Base-by-base conservation (phyloP, 1,140 invertebrate species). In the Anastrepha obliqua region DNA sequence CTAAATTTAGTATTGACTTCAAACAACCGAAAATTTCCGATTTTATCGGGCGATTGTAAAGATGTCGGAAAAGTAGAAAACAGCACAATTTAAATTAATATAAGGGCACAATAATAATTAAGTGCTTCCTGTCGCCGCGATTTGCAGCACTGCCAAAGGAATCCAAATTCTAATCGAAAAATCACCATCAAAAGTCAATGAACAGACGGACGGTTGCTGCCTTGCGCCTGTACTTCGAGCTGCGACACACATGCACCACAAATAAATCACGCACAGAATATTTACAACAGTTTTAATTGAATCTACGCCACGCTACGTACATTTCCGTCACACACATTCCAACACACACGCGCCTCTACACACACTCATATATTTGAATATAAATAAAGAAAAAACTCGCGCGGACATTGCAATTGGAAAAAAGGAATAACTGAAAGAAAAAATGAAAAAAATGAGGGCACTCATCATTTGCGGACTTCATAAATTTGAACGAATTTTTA, bases 401-500 rank as follows among this genome's bases (percentile, higher is more conserved):
- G 42, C 47, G 47, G 17, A 11, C 17, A 51, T 58, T 55, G 47
- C 74, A 81, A 81, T 81, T 81, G 74, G 44, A 17, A 39, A 81
- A 81, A 81, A 81, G 13, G 67, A 8, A 20, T 55, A 55, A 6
- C 67, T 20, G 7, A 55, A 81, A 20, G 47, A 81, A 55, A 55
- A 81, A 81, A 81, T 81, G 47, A 81, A 81, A 55, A 55, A 81
- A 81, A 81, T 81, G 47, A 81, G 74, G 74, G 74, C 74, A 81
- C 74, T 55, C 44, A 51, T 55, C 74, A 81, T 55, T 47, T 55
- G 47, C 47, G 15, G 44, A 81, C 47, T 81, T 81, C 74, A 81
- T 55, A 81, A 51, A 81, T 81, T 81, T 81, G 44, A 55, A 81
- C 74, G 74, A 81, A 81, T 81, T 81, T 81, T 81, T 81, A 81